phyloP scores from a whole-genome alignment of 2,888 invertebrate genomes.

The Aleiodes testaceus region DNA sequence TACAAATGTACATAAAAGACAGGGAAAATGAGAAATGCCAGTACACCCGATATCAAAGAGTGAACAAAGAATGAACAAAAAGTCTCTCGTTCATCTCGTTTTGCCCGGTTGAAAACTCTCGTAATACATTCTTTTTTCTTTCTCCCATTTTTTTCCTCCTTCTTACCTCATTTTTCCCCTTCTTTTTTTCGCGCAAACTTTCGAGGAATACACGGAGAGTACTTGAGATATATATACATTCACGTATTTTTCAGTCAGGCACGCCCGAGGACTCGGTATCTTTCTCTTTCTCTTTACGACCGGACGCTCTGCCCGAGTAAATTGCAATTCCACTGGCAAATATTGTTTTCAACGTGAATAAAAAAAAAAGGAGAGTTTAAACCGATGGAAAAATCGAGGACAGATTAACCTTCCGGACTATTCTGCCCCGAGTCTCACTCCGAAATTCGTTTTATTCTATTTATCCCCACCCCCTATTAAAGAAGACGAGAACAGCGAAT shows the following conservation, averaged over 20 bases:
- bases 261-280: conserved; percentile 24
- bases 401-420: conserved; percentile 1
- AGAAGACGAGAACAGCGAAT: neutral
- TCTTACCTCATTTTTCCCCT: neutral
- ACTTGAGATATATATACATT: conserved; percentile 15
- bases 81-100: conserved; percentile 44
- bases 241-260: conserved; percentile 39
- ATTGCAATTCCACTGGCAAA: conserved; percentile 45
- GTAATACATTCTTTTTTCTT: conserved; percentile 14
- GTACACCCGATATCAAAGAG: conserved; percentile 44
- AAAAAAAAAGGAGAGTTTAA: conserved; percentile 10
- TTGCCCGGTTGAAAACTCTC: conserved; percentile 34
- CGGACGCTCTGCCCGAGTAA: conserved; percentile 29
- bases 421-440: conserved; percentile 11
- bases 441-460: neutral
- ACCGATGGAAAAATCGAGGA: neutral
- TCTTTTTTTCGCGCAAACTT: conserved; percentile 6
- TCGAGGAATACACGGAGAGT: conserved; percentile 22
- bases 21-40: conserved; percentile 46
- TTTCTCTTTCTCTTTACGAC: conserved; percentile 30
- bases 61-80: conserved; percentile 41
- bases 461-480: too few relatives aligned
- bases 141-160: neutral
- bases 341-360: conserved; percentile 43
- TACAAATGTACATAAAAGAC: conserved; percentile 27